Percentiles rank a stretch among this genome's conserved stretches.
Conservation (phyloP, 1,140 invertebrate genomes). For the Chrysomallon squamiferum region DNA sequence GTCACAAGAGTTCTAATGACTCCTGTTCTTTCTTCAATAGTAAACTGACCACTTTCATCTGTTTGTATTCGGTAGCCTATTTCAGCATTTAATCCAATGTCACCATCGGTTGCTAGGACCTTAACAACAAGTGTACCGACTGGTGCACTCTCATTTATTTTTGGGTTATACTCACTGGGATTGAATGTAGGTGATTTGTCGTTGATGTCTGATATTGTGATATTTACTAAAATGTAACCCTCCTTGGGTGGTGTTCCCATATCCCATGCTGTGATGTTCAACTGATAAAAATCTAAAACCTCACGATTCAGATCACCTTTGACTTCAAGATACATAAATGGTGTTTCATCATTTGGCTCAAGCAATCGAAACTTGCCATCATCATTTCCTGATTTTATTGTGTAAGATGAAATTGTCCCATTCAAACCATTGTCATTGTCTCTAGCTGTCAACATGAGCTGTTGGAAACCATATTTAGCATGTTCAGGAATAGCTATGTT, state of each 20-base stretch:
- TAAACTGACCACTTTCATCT: conserved; percentile 44
- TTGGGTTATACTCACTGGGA: conserved; percentile 67
- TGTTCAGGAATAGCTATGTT: conserved; percentile 60
- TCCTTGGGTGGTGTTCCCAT: conserved; percentile 75
- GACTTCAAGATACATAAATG: conserved; percentile 41
- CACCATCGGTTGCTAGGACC: conserved; percentile 42
- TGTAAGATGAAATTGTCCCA: conserved; percentile 32
- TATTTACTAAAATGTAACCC: conserved; percentile 76
- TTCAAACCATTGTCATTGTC: conserved; percentile 68
- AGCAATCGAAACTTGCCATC: conserved; percentile 40
- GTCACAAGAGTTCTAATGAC: conserved; percentile 41
- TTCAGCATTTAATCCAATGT: conserved; percentile 53
- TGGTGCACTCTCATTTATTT: conserved; percentile 42
- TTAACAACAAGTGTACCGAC: conserved; percentile 40
- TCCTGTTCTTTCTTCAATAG: conserved; percentile 50
- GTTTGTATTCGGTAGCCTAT: conserved; percentile 76
- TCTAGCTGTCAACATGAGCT: conserved; percentile 66
- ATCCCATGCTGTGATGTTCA: conserved; percentile 83
- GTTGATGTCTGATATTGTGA: conserved; percentile 89
- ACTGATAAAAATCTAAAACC: conserved; percentile 74
- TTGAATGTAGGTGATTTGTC: conserved; percentile 92
- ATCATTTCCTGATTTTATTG: conserved; percentile 43
- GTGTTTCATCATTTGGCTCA: conserved; percentile 23
- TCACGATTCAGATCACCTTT: conserved; percentile 89
- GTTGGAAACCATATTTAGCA: conserved; percentile 68